Evolutionary conservation across 2,797 vertebrate genomes (phyloP).

Genomic region (Limnodromus scolopaceus): DNA sequence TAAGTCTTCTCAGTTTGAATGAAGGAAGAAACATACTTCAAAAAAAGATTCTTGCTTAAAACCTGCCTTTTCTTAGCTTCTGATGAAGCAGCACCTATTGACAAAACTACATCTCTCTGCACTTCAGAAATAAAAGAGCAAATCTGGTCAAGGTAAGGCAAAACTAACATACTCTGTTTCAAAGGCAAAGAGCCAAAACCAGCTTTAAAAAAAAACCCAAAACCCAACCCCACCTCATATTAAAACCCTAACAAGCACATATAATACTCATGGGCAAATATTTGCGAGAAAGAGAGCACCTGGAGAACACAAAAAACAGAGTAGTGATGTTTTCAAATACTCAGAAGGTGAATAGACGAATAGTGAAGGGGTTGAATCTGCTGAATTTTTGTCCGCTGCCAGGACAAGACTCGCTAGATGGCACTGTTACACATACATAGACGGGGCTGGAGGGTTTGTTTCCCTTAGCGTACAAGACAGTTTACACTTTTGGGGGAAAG

Average conservation of each 20-base stretch:
- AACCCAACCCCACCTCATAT: rapidly evolving
- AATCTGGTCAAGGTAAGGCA: background rate
- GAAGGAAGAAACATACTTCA: background rate
- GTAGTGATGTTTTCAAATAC: background rate
- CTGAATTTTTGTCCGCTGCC: background rate
- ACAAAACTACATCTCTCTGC: background rate
- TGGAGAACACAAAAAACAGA: background rate
- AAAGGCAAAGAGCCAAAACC: background rate
- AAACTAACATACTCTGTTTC: background rate
- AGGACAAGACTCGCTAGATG: slow-evolving; percentile 8
- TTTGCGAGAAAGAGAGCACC: background rate
- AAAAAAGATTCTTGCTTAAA: background rate
- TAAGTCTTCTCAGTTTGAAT: background rate
- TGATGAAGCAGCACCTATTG: background rate
- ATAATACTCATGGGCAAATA: no score
- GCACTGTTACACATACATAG: background rate
- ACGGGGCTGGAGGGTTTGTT: background rate
- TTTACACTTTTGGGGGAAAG: background rate
- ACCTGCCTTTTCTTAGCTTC: background rate
- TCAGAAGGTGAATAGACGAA: rapidly evolving
- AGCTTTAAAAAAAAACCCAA: background rate
- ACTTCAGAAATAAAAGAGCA: background rate
- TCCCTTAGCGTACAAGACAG: rapidly evolving
- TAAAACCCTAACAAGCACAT: background rate
- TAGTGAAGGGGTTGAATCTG: background rate